Percentiles rank a stretch among this genome's conserved stretches.
These are phyloP conservation scores for Microdon myrmicae DNA, from an alignment of 2,888 invertebrate genomes.

Conservation along the genomic window DNA sequence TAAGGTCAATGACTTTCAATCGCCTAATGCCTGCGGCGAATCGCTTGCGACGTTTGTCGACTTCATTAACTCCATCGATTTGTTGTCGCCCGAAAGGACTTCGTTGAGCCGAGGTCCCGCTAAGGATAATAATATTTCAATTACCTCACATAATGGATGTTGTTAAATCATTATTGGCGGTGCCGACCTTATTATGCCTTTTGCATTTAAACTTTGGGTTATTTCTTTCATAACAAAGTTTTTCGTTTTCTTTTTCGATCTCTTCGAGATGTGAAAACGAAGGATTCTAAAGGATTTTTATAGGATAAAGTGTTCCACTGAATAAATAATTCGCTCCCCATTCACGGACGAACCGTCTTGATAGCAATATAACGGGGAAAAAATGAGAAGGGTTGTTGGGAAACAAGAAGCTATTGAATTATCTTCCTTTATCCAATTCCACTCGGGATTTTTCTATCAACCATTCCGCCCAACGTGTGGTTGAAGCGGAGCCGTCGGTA, in stretches of 20 bases:
- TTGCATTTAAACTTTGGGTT: neutral
- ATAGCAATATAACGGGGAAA: neutral
- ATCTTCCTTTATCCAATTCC: too few species aligned
- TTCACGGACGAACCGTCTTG: constrained; percentile 22
- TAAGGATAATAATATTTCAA: constrained; percentile 39
- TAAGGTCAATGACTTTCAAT: too few species aligned
- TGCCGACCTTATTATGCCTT: constrained; percentile 17
- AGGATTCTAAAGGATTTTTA: constrained; percentile 27
- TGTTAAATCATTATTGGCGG: constrained; percentile 28
- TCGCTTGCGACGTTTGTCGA: too few species aligned
- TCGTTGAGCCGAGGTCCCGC: too few species aligned
- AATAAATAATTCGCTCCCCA: constrained; percentile 45
- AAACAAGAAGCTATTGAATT: constrained; percentile 35
- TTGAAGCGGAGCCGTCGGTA: too few species aligned
- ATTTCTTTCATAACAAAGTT: constrained; percentile 4
- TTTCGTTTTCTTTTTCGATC: constrained; percentile 6
- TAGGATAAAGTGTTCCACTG: constrained; percentile 42
- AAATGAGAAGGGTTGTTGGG: constrained; percentile 3
- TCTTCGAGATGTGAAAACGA: neutral
- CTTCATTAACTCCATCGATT: too few species aligned
- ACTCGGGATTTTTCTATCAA: too few species aligned
- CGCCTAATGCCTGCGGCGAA: too few species aligned
- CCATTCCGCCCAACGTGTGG: too few species aligned
- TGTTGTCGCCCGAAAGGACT: too few species aligned
- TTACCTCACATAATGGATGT: constrained; percentile 34